Base-by-base conservation (phyloP, 2,888 invertebrate species). In the Scrobipalpa atriplicella region DNA sequence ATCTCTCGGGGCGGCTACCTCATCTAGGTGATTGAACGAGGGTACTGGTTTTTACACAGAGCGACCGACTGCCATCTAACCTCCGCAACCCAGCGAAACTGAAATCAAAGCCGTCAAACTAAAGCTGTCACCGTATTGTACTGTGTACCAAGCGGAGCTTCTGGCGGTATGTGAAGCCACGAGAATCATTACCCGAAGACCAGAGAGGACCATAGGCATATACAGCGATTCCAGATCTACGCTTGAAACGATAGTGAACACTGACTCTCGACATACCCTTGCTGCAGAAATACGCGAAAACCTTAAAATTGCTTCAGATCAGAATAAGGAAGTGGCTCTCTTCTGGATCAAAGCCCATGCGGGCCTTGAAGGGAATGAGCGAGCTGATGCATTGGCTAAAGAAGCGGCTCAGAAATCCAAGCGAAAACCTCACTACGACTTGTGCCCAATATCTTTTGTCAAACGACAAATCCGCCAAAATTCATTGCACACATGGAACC, bases 271-370 rank as follows among this genome's bases (percentile, higher is more conserved):
- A 8, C 63, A 67, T 47, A 64, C 67, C 2, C 60, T 67, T 0
- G 64, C 60, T 0, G 60, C 21, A 2, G 51, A 64, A n/a, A 60
- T 51, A 0, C 43, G 64, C 18, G 13, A n/a, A 9, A 52, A 39
- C 8, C 19, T 67, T 9, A 39, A 11, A 11, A 6, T 2, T 16
- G 2, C 2, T 1, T 6, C 21, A 47, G 16, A 21, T 54, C 47
- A 19, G 38, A 54, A 29, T 13, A 52, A 64, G 54, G 11, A 0
- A 21, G 51, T 62, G 0, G 5, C 52, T 5, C 38, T 69, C 11
- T 67, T 51, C 54, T 68, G 68, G 68, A 43, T 68, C 7, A 68
- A 66, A n/a, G 68, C 68, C 1, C 68, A 68, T 13, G 65, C 38
- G 16, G 68, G 66, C 13, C 16, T 66, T n/a, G 58, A 36, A 10